Evolutionary conservation across 2,888 invertebrate genomes (phyloP), one percentile per base, ranked within the genome.

Genomic region (Agonopterix alstromeriana): DNA sequence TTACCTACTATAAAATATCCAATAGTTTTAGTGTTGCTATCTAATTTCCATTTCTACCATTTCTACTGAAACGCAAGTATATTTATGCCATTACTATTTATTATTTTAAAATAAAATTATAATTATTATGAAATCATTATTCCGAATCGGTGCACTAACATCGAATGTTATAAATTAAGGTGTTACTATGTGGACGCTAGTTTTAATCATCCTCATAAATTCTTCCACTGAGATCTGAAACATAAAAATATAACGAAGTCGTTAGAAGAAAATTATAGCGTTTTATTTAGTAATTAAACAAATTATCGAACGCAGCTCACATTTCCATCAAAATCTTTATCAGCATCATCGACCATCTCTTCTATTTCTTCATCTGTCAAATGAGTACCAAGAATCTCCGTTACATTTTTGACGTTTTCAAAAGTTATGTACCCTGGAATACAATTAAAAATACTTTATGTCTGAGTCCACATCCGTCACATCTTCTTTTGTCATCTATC

Each of bases 301-400:
- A 42, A 42, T 42, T 36, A 27, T 27, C 7, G 5, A 8, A 42
- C n/a, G n/a, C 12, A 8, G 61, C 78, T 67, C 67, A 89, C 89
- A 54, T 64, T 59, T 10, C 82, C 77, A 59, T 88, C 87, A 36
- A 71, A 77, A 53, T 88, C 82, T 54, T 79, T 84, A 54, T 89
- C 89, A 8, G 86, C 87, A 45, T 86, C 86, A 46, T 87, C 84
- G 3, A 89, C 70, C 88, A 89, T 88, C 59, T 89, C 89, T 36
- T 84, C 79, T 36, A 89, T 84, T 67, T 89, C 85, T 63, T 89
- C 85, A 56, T 89, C 89, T 7, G 83, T 77, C 12, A 88, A 59
- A 54, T 70, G 53, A 3, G 67, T 65, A 0, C 74, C 83, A 2
- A 89, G 66, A 9, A 83, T 72, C 41, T 77, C 55, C 0, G 80